phyloP scores from a whole-genome alignment of 1,140 invertebrate genomes.

The Melanaphis sacchari region DNA sequence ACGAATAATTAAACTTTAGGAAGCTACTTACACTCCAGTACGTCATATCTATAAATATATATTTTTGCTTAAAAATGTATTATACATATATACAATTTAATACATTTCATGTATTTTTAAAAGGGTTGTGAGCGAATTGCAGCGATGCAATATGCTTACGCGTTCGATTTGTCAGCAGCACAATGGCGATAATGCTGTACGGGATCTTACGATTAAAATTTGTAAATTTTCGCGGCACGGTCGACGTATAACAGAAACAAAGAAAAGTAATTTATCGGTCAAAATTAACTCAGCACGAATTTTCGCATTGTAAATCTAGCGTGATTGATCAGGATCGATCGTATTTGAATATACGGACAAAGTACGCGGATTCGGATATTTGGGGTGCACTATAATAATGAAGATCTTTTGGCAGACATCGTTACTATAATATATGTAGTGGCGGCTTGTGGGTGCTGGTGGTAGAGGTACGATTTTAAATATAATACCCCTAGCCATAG shows the following conservation, averaged over 20 bases:
- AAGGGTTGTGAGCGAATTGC: background rate
- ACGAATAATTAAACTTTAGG: background rate
- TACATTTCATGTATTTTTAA: background rate
- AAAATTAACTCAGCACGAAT: background rate
- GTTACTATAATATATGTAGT: background rate
- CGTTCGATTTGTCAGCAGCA: background rate
- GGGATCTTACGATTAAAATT: background rate
- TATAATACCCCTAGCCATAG: too few relatives aligned
- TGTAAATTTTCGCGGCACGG: background rate
- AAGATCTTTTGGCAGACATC: background rate
- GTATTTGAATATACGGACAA: background rate
- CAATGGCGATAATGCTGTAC: background rate
- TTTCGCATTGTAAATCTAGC: background rate
- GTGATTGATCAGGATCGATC: background rate
- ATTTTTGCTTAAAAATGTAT: background rate
- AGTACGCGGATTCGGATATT: background rate
- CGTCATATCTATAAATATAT: background rate
- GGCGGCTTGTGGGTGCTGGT: too few relatives aligned
- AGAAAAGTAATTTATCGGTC: background rate
- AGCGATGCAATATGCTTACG: background rate
- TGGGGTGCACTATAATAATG: background rate
- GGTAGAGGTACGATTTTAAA: too few relatives aligned
- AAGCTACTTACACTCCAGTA: background rate
- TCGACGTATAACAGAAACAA: background rate
- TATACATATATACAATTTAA: background rate